Evolutionary conservation across 2,113 vertebrate genomes (phyloP), one percentile per base, ranked within the genome.

Genomic region (Tachysurus fulvidraco): DNA sequence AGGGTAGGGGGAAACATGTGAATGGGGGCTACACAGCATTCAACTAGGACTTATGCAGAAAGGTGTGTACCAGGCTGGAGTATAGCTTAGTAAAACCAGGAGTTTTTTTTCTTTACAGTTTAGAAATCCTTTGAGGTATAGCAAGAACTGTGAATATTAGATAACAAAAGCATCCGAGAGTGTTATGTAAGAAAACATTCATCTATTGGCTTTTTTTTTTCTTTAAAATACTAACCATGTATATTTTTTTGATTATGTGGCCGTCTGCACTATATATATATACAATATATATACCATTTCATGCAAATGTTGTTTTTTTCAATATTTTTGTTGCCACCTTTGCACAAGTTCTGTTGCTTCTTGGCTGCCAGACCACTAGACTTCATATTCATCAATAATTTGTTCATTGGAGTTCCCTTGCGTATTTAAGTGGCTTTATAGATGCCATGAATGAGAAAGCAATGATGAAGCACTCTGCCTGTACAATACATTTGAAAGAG

Each of bases 351-450:
- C 30, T 67, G 30, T 86, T 54, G n/a, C 28, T n/a, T 41, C 13
- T 67, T 74, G 30, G 57, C 30, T 67, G 30, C 14, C 73, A 84
- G 81, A 77, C 60, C 46, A 17, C 86, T 83, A 86, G 84, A 81
- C 64, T 46, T 50, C 83, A 82, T 83, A 71, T 83, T 83, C 86
- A 88, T 86, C 81, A 88, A 84, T 89, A 85, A 87, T 88, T 85
- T 85, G 83, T 86, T 83, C 55, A 79, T 85, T 85, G 86, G 76
- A 83, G 85, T 85, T 83, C 83, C 86, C 86, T 78, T 74, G 79
- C 83, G 79, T 50, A 81, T 85, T 55, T 89, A 83, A 83, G 86
- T 88, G 83, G 83, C 88, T 83, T 62, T 88, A 77, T 87, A 78
- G 82, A 87, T 87, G 83, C 67, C 83, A 83, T 85, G 50, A 87